Evolutionary conservation across 2,797 vertebrate genomes (phyloP).

Genomic region (Botia kubotai): DNA sequence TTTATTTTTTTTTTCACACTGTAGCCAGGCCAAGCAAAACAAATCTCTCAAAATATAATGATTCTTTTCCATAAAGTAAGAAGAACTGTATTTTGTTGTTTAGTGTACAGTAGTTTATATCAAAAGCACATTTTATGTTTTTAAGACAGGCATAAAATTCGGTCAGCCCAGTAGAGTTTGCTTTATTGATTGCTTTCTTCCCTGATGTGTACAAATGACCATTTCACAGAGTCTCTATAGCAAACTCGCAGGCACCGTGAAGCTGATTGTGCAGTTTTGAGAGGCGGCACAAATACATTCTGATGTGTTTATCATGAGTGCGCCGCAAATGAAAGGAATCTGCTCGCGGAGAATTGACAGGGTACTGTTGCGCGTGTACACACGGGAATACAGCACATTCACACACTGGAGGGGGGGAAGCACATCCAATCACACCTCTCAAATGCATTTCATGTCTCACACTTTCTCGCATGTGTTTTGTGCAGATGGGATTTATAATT

Average conservation of each 20-base stretch:
- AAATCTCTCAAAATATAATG: not conserved
- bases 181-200: conserved; percentile 31
- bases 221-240: conserved; percentile 34
- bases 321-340: conserved; percentile 15
- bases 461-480: conserved; percentile 46
- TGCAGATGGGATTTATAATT: conserved; percentile 59
- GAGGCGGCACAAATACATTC: conserved; percentile 27
- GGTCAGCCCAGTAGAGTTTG: not conserved
- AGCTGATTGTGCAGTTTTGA: conserved; percentile 44
- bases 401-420: conserved; percentile 6
- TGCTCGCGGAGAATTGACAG: not conserved
- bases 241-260: conserved; percentile 7
- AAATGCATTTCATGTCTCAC: conserved; percentile 46
- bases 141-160: not conserved
- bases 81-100: not conserved
- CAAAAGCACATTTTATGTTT: not conserved
- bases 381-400: conserved; percentile 4
- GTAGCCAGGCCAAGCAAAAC: not conserved
- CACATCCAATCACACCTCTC: conserved; percentile 42
- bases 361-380: conserved; percentile 16
- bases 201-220: conserved; percentile 34
- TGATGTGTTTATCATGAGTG: conserved; percentile 34
- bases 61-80: too few species aligned
- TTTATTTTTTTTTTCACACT: not conserved
- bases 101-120: not conserved